phyloP scores from a whole-genome alignment of 2,113 vertebrate genomes.

The Anoplopoma fimbria region DNA sequence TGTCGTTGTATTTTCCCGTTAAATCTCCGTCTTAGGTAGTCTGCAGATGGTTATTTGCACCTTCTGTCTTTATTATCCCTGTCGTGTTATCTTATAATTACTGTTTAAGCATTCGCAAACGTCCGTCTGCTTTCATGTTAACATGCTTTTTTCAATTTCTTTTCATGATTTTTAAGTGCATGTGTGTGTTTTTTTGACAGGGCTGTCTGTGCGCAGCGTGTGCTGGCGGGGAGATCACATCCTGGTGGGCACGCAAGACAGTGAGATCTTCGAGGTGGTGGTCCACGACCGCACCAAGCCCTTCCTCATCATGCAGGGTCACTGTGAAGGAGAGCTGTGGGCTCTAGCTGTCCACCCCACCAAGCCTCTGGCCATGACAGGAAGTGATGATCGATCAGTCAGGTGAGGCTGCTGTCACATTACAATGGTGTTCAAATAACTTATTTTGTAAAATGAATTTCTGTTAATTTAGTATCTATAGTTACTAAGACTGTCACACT shows the following conservation, averaged over 20 bases:
- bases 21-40: constrained; percentile 39
- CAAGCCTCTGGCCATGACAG: constrained; percentile 97
- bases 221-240: constrained; percentile 99
- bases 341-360: constrained; percentile 97
- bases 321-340: constrained; percentile 99
- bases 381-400: constrained; percentile 97
- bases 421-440: not conserved
- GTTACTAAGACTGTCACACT: not conserved
- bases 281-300: constrained; percentile 98
- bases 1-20: constrained; percentile 51
- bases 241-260: constrained; percentile 97
- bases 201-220: constrained; percentile 96
- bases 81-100: constrained; percentile 24
- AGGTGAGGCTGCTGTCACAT: constrained; percentile 81
- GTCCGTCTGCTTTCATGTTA: constrained; percentile 36
- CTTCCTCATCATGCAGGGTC: constrained; percentile 99
- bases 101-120: constrained; percentile 11
- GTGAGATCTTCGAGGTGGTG: constrained; percentile 99
- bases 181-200: constrained; percentile 74
- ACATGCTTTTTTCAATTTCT: not conserved
- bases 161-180: constrained; percentile 1
- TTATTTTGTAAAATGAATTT: not conserved
- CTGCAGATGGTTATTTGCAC: constrained; percentile 53
- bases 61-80: constrained; percentile 53
- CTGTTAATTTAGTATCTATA: not conserved